Base-by-base conservation (phyloP, 2,888 invertebrate genomes). In the Chaetogeoica ovagalla region DNA sequence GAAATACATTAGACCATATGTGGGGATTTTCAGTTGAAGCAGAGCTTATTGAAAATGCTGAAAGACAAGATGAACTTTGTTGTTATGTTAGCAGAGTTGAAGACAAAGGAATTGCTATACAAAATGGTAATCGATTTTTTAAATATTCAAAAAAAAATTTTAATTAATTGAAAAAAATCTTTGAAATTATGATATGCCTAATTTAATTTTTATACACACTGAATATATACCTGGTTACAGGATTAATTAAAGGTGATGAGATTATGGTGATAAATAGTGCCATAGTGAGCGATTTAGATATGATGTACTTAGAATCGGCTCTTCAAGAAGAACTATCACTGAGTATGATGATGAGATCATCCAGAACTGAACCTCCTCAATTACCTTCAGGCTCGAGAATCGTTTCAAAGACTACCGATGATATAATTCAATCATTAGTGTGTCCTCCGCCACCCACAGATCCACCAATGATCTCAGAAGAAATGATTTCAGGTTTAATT, bases 221-320 rank as follows among this genome's bases (percentile, higher is more conserved):
- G 30, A 60, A 70, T 55, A 17, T 15, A 70, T 59, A 43, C 15
- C 68, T n/a, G 62, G 71, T 81, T 81, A 9, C 89, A 97, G 97
- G 97, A 86, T 93, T 98, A 87, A 95, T 96, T 88, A 95, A 96
- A 89, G 94, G 97, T 85, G 98, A 98, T 88, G 98, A 98, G 90
- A 97, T 98, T 87, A 95, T 98, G 93, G 96, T 98, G 87, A 97
- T 98, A 89, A 98, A 98, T 89, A 96, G 97, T 84, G 96, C 97
- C 85, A 95, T 97, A 87, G 97, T 98, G 84, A 95, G 96, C 86
- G 97, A 98, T 89, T 90, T 98, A 88, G 98, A 98, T 90, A 98
- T 98, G 97, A 97, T 98, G 94, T 97, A 96, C 89, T 91, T 98
- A 86, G 98, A 98, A 88, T 95, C 95, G 86, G 94, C 97, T 83